Evolutionary conservation across 1,140 invertebrate genomes (phyloP), one percentile per base, ranked within the genome.

Genomic region (Drusus annulatus): DNA sequence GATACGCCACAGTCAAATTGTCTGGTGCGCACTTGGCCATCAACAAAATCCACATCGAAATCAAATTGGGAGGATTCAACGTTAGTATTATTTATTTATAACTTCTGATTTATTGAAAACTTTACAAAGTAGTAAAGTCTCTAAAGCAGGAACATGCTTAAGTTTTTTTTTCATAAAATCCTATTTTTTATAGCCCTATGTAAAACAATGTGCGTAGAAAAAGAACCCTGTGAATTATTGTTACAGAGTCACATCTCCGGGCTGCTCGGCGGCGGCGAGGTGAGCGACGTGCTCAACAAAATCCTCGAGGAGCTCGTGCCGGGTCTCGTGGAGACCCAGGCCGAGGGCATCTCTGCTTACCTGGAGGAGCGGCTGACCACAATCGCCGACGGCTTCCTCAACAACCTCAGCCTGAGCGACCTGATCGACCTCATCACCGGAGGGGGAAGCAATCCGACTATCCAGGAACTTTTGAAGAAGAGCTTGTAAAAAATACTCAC

Each of bases 241-340:
- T n/a, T 80, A 17, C 78, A 82, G 81, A 80, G 73, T 17, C 50
- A 80, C 23, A 76, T 82, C 16, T n/a, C 71, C 16, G 81, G 81
- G 1, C 63, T 82, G 3, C 65, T 82, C 7, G 81, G 77, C n/a
- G 81, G 77, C 17, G 81, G 78, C 0, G 81, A 82, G 10, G 51
- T 31, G 1, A 63, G 63, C 36, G 36, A 23, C 19, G 63, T 82
- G 7, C 28, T 82, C 15, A 82, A 82, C 58, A 62, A 77, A 50
- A 69, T 82, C 50, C 54, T 82, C 3, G 23, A 68, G n/a, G 50
- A 28, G 21, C 58, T 82, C 36, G 25, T 82, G 0, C 81, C 81
- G 0, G 58, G 23, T 3, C 10, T 80, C 6, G 28, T 82, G 1
- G 74, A 76, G n/a, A 31, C 79, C n/a, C 73, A 80, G 50, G 28